Evolutionary conservation across 2,888 invertebrate genomes (phyloP).

Genomic region (Drosophila merina): DNA sequence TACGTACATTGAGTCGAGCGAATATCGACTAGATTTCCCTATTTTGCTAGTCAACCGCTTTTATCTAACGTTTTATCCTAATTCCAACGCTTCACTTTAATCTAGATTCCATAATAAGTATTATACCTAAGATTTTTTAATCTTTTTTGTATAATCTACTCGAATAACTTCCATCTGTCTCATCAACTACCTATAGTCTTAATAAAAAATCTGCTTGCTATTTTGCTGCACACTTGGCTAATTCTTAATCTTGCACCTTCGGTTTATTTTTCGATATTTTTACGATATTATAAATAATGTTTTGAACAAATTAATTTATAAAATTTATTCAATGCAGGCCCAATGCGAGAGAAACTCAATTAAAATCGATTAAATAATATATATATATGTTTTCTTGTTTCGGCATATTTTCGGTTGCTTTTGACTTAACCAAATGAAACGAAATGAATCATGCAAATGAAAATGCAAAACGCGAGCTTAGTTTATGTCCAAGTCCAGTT

Average conservation of each 20-base stretch:
- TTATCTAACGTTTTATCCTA: slow-evolving; percentile 29
- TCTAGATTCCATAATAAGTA: slow-evolving; percentile 21
- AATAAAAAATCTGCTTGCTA: slow-evolving; percentile 58
- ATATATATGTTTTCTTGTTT: slow-evolving; percentile 66
- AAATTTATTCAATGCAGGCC: slow-evolving; percentile 57
- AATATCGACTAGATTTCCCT: slow-evolving; percentile 10
- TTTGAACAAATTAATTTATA: slow-evolving; percentile 57
- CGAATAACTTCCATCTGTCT: slow-evolving; percentile 27
- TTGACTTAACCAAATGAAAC: slow-evolving; percentile 72
- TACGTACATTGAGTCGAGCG: slow-evolving; percentile 2
- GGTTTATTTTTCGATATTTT: slow-evolving; percentile 39
- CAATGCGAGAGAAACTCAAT: slow-evolving; percentile 52
- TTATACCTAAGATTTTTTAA: slow-evolving; percentile 18
- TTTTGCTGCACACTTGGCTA: slow-evolving; percentile 61
- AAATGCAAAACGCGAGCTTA: slow-evolving; percentile 67
- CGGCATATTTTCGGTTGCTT: slow-evolving; percentile 73
- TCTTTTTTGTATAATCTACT: slow-evolving; percentile 19
- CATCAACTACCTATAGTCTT: slow-evolving; percentile 28
- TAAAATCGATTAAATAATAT: slow-evolving; percentile 55
- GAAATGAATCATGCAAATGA: slow-evolving; percentile 39
- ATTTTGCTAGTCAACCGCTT: slow-evolving; percentile 37
- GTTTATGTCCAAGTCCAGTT: slow-evolving; percentile 84
- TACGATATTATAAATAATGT: slow-evolving; percentile 41
- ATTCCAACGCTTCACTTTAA: slow-evolving; percentile 37
- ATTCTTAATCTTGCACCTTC: slow-evolving; percentile 58